Evolutionary conservation across 2,113 vertebrate genomes (phyloP), one percentile per base, ranked within the genome.

Genomic region (Eurystomus gularis): DNA sequence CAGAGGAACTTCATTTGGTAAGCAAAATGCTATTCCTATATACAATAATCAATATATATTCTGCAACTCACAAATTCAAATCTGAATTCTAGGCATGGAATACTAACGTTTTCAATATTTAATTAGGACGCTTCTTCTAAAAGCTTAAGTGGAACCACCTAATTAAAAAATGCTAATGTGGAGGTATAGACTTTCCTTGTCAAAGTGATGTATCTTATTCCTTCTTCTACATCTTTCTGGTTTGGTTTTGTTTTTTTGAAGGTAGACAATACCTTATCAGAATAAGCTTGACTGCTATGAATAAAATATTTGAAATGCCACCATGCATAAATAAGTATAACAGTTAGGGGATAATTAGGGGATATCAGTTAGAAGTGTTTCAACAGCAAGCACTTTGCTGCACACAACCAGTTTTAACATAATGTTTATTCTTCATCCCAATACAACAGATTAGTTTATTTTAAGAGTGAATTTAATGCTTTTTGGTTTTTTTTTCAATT

Each of bases 141-240:
- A 96, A 88, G 80, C 92, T 97, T 96, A 97, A 95, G 86, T 97
- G 97, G 85, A 95, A 85, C 75, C 17, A 18, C 48, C 95, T 97
- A 96, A 97, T 97, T 97, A 96, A 94, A 98, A 98, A 97, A 97
- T 96, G 94, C 96, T 97, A 92, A 97, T 90, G 88, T 49, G 40
- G 13, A 82, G 52, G 85, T 96, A 83, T 96, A 97, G 54, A 60
- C 92, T 98, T 98, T 97, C 92, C 64, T 60, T 60, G 83, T 80
- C 69, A 35, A 93, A 93, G 82, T 85, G 52, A 90, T 40, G 33
- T 92, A 96, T 97, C 96, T 96, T 96, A 96, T 94, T 97, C 76
- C 93, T 92, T 60, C 89, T 91, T 84, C 33, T 68, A 61, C 51
- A 77, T 69, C 82, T 40, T 95, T 68, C 82, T 89, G 17, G 33